Evolutionary conservation across 1,140 invertebrate genomes (phyloP), one percentile per base, ranked within the genome.

Genomic region (Helicoverpa armigera): DNA sequence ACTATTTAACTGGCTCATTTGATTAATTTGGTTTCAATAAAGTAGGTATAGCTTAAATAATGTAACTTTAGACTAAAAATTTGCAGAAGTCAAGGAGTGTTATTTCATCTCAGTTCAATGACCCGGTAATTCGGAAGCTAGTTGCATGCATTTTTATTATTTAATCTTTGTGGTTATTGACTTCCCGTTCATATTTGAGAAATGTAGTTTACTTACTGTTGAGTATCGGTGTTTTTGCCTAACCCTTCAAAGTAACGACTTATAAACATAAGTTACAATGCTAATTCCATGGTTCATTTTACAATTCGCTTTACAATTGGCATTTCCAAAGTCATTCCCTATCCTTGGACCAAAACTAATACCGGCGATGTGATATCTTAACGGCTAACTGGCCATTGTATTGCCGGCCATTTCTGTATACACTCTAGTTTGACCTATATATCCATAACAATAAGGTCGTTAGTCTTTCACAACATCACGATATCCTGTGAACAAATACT

Each of bases 311-410:
- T 11, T 50, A 50, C 16, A 23, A 12, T 12, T 50, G 50, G 14
- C 16, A 50, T 69, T 69, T 69, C 43, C 65, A 50, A 50, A 11
- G 16, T 3, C 16, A 31, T 43, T 48, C 35, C 13, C 31, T 35
- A 58, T 74, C 54, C 31, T 16, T 18, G 29, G 61, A 18, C n/a
- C 35, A 67, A 67, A 67, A 18, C 65, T 50, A 69, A 50, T 69
- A 69, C 16, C 2, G 16, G 0, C 16, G 67, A 53, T 70, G 67
- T 72, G 48, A 53, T 35, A n/a, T 63, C 31, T 76, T 18, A 69
- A 69, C n/a, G 63, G 43, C n/a, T 76, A 76, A 76, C 58, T 50
- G 73, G 73, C 73, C 23, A 76, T 76, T 76, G 73, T 76, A 61
- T 29, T 50, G n/a, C 13, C 58, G 73, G 14, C 43, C 48, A 61